Evolutionary conservation across 30 jellyfish, hydroid and myxozoan genomes (phyloP).

Genomic region (Turritopsis rubra): DNA sequence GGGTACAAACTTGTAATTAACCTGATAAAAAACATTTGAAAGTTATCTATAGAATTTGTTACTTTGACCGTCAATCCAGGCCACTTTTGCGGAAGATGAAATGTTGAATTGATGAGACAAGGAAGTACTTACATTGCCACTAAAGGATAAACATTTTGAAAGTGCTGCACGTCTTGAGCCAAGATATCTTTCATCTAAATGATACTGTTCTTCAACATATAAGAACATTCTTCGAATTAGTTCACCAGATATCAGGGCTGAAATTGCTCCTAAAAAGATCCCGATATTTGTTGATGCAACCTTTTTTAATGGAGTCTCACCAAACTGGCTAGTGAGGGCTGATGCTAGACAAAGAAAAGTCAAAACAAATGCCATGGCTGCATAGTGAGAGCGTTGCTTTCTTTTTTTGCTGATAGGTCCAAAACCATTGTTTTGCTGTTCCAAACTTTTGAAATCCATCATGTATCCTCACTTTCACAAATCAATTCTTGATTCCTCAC

Average conservation of each 20-base stretch:
- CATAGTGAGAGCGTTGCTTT: conserved; percentile 20
- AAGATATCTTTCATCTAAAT: conserved; percentile 34
- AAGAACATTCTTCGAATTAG: conserved; percentile 34
- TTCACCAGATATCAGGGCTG: conserved; percentile 47
- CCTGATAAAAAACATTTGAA: no score
- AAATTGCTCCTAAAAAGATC: neutral
- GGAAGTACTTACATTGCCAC: neutral
- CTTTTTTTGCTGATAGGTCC: conserved; percentile 58
- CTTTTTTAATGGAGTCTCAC: neutral
- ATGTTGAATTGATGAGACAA: no score
- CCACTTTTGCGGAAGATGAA: no score
- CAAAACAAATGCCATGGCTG: neutral
- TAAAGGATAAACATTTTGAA: conserved; percentile 1
- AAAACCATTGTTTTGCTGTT: conserved; percentile 51
- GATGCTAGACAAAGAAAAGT: neutral
- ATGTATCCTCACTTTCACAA: no score
- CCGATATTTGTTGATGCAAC: neutral
- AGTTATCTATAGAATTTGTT: no score
- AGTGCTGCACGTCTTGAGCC: conserved; percentile 10
- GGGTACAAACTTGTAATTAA: no score
- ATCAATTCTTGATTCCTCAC: no score
- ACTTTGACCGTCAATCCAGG: no score
- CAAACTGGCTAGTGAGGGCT: neutral
- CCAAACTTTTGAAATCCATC: neutral
- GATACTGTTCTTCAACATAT: conserved; percentile 41